phyloP scores from a whole-genome alignment of 2,797 vertebrate genomes.

The Leucoraja ocellata region DNA sequence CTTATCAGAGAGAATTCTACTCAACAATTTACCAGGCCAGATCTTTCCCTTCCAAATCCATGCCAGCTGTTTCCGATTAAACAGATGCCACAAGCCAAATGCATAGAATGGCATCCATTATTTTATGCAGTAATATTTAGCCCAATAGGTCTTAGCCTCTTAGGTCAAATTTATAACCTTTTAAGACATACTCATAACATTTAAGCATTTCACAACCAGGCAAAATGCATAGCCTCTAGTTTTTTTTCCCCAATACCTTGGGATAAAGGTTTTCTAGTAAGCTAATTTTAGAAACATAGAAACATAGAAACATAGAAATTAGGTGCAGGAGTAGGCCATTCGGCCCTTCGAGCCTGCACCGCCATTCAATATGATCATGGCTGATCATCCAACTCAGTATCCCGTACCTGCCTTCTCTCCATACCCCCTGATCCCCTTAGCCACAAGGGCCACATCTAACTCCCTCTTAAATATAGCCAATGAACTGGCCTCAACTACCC shows the following conservation, averaged over 20 bases:
- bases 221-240: background rate
- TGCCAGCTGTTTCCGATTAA: background rate
- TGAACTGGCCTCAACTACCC: no score
- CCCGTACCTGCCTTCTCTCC: no score
- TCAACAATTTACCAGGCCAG: background rate
- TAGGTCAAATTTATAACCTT: background rate
- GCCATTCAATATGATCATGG: no score
- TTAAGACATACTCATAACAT: background rate
- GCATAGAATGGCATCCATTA: background rate
- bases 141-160: background rate
- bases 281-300: no score
- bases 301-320: no score
- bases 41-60: background rate
- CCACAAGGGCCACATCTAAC: no score
- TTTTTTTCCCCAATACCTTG: background rate
- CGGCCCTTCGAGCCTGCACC: no score
- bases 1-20: background rate
- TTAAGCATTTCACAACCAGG: background rate
- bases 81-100: background rate
- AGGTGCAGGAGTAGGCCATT: no score
- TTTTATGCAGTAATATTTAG: background rate
- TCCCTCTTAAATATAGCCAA: no score
- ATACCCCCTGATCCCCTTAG: no score
- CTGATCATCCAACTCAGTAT: no score
- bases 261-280: background rate